Percentiles rank a stretch among this genome's conserved stretches.
Evolutionary conservation across 2,888 invertebrate species (phyloP).

Genomic region (Petrolisthes cinctipes): DNA sequence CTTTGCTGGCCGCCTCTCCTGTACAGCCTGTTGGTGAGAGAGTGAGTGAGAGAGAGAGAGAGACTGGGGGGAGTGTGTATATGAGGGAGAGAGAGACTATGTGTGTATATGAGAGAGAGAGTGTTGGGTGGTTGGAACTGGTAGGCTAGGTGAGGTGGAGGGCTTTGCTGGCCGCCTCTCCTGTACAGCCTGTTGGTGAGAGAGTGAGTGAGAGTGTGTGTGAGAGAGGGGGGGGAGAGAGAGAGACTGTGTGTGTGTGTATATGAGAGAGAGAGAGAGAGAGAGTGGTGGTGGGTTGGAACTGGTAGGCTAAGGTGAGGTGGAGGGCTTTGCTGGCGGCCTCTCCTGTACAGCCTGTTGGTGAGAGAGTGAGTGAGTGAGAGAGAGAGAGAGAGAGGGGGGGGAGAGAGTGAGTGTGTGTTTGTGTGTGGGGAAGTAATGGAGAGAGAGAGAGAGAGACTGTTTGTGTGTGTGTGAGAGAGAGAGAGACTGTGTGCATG

Average conservation of each 20-base stretch:
- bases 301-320: conserved; percentile 90
- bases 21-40: conserved; percentile 32
- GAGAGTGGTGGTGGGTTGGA: conserved; percentile 81
- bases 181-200: conserved; percentile 36
- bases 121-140: conserved; percentile 83
- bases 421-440: background rate
- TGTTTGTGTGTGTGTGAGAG: no score
- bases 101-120: conserved; percentile 14
- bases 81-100: background rate
- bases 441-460: no score
- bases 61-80: background rate
- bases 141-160: conserved; percentile 90
- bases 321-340: conserved; percentile 79
- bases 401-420: no score
- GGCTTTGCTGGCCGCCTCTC: conserved; percentile 74
- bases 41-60: background rate
- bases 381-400: no score
- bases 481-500: no score
- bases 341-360: conserved; percentile 54
- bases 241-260: conserved; percentile 75
- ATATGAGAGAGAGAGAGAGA: conserved; percentile 82
- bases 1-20: conserved; percentile 73
- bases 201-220: background rate
- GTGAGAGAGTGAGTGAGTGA: no score
- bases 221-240: background rate